phyloP scores from a whole-genome alignment of 2,797 vertebrate genomes.

The Sebastolobus alascanus region DNA sequence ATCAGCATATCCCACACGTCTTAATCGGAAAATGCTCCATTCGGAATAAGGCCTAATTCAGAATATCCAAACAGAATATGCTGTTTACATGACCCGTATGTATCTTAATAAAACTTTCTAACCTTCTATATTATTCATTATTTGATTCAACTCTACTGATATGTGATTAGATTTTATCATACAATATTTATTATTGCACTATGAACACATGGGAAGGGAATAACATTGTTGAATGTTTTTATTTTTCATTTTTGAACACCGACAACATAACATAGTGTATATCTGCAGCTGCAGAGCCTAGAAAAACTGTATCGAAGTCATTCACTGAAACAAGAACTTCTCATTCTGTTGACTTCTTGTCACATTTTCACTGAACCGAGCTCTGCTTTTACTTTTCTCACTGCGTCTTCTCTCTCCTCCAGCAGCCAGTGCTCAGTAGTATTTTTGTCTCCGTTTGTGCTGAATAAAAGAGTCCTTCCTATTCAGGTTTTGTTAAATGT shows the following conservation, averaged over 20 bases:
- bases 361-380: conserved; percentile 31
- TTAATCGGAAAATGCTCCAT: too few species aligned
- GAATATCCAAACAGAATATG: too few species aligned
- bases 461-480: conserved; percentile 26
- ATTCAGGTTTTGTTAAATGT: conserved; percentile 40
- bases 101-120: too few species aligned
- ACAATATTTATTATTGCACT: neutral
- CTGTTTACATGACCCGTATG: too few species aligned
- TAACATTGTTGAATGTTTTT: neutral
- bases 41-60: too few species aligned
- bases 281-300: conserved; percentile 14
- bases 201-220: neutral
- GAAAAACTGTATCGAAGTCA: neutral
- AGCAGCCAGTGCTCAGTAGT: conserved; percentile 21
- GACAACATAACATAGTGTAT: neutral
- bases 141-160: neutral
- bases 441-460: conserved; percentile 42
- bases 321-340: conserved; percentile 45
- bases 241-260: neutral
- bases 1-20: too few species aligned
- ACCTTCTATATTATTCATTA: too few species aligned
- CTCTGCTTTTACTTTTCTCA: conserved; percentile 4
- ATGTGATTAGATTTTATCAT: neutral
- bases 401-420: conserved; percentile 19
- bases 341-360: conserved; percentile 14